Evolutionary conservation across 2,888 invertebrate genomes (phyloP).

Genomic region (Acutogordius australiensis): DNA sequence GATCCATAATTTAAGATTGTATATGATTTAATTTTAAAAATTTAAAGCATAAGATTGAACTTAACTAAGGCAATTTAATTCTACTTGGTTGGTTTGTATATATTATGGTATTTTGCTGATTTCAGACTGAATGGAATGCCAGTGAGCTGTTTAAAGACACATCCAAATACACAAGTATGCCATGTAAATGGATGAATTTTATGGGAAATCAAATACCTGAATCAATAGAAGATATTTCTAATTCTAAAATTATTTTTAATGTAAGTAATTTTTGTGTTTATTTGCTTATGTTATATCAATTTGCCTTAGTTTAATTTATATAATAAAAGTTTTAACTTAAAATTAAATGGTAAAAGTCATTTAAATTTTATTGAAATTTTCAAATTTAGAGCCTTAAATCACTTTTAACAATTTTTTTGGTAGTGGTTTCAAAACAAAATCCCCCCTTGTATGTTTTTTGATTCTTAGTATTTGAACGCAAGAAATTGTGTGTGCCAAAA

Average conservation of each 20-base stretch:
- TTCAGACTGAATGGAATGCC: background rate
- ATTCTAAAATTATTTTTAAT: background rate
- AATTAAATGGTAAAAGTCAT: too few relatives aligned
- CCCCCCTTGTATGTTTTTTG: too few relatives aligned
- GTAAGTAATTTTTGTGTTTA: slow-evolving; percentile 3
- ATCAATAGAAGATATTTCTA: slow-evolving; percentile 3
- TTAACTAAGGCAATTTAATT: background rate
- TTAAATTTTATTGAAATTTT: too few relatives aligned
- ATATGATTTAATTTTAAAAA: background rate
- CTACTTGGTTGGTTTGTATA: background rate
- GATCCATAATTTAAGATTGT: background rate
- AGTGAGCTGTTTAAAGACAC: background rate
- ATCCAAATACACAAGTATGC: background rate
- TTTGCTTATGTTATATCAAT: too few relatives aligned
- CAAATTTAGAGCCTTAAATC: too few relatives aligned
- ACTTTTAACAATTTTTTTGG: too few relatives aligned
- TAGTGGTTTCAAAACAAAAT: too few relatives aligned
- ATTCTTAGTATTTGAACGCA: too few relatives aligned
- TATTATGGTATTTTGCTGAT: background rate
- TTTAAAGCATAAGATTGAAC: background rate
- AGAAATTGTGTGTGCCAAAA: too few relatives aligned
- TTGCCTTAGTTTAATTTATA: too few relatives aligned
- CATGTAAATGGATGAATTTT: slow-evolving; percentile 9
- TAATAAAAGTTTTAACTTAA: too few relatives aligned
- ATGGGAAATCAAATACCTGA: background rate